Conservation (phyloP, 2,113 vertebrate species). For the Ceuthmochares aereus region DNA sequence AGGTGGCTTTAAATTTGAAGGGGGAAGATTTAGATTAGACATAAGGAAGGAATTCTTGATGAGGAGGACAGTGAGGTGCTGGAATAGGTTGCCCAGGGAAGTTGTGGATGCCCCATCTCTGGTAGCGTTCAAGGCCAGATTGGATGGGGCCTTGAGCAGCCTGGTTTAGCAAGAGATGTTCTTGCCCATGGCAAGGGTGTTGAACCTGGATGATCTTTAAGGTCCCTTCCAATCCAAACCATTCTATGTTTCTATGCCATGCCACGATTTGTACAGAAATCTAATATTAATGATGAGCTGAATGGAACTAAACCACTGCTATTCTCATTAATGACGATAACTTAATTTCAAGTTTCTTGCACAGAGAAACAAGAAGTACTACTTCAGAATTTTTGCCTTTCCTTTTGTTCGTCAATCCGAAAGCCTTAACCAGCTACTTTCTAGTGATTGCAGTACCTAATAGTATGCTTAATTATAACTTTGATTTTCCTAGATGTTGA, state of each 20-base stretch:
- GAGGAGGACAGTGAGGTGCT: too few relatives aligned
- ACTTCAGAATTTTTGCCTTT: neutral
- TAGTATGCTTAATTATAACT: neutral
- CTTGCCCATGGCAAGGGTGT: too few relatives aligned
- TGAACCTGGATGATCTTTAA: too few relatives aligned
- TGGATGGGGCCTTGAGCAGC: too few relatives aligned
- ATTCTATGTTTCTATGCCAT: neutral
- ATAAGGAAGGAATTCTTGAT: too few relatives aligned
- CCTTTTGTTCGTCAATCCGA: neutral
- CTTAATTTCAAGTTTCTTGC: neutral
- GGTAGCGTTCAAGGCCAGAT: too few relatives aligned
- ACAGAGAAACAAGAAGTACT: neutral
- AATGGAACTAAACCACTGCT: neutral
- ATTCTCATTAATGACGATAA: neutral
- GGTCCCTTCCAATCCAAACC: too few relatives aligned
- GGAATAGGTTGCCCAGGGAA: too few relatives aligned
- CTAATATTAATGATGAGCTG: neutral
- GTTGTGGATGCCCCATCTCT: too few relatives aligned
- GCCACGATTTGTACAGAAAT: neutral
- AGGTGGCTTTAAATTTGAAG: too few relatives aligned
- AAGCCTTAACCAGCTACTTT: neutral
- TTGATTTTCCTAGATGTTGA: neutral
- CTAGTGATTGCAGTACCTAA: neutral
- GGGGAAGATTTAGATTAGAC: too few relatives aligned
- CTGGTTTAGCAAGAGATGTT: too few relatives aligned